Conservation (phyloP, 37 sponge, comb jelly and placozoan genomes). For the Mnemiopsis leidyi region DNA sequence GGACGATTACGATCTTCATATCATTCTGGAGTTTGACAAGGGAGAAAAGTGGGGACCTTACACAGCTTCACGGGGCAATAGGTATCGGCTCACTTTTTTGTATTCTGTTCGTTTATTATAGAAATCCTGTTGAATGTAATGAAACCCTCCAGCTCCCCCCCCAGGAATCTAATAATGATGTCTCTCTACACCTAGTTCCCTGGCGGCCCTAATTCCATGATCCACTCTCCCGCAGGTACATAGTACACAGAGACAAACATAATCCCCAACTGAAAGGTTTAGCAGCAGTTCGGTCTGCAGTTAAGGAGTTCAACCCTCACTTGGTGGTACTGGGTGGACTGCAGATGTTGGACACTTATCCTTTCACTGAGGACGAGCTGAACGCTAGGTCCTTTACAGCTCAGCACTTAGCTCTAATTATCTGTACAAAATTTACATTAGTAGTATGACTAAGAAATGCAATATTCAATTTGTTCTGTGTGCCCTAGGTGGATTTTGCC, state of each 20-base stretch:
- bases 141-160: too few relatives aligned
- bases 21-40: constrained; percentile 73
- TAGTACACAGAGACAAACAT: constrained; percentile 74
- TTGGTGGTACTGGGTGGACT: constrained; percentile 78
- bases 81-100: constrained; percentile 29
- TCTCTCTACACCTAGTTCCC: too few relatives aligned
- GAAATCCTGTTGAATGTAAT: too few relatives aligned
- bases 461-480: too few relatives aligned
- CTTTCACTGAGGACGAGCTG: constrained; percentile 63
- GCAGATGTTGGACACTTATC: constrained; percentile 81
- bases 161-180: too few relatives aligned
- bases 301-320: constrained; percentile 68
- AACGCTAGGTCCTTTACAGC: constrained; percentile 34
- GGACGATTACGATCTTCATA: constrained; percentile 70
- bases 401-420: too few relatives aligned
- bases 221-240: constrained; percentile 70
- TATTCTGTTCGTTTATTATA: too few relatives aligned
- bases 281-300: constrained; percentile 46
- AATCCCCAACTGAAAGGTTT: constrained; percentile 75
- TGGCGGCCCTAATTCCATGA: too few relatives aligned
- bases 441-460: too few relatives aligned
- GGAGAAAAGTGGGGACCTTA: constrained; percentile 74
- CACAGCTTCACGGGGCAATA: constrained; percentile 71
- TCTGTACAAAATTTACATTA: too few relatives aligned
- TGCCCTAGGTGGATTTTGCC: too few relatives aligned